phyloP scores from a whole-genome alignment of 2,888 invertebrate genomes.

The Lagria hirta region DNA sequence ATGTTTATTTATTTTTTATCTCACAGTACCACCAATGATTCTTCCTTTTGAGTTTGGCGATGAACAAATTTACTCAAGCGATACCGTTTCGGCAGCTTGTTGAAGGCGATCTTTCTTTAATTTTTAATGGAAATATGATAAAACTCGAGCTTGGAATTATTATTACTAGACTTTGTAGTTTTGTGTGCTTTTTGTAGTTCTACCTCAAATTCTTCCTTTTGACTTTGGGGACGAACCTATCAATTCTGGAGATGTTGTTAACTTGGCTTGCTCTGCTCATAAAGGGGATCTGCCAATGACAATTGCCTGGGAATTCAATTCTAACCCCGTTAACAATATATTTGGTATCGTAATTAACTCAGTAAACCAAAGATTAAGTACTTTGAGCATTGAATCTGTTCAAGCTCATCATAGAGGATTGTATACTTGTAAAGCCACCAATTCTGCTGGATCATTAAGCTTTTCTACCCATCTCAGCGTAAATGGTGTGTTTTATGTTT shows the following conservation, averaged over 20 bases:
- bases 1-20: too few relatives aligned
- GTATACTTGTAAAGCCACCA: constrained; percentile 71
- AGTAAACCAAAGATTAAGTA: constrained; percentile 55
- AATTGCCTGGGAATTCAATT: constrained; percentile 76
- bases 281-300: constrained; percentile 75
- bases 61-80: constrained; percentile 69
- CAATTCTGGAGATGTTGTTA: constrained; percentile 72
- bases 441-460: constrained; percentile 59
- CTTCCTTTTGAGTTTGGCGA: constrained; percentile 68
- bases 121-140: too few relatives aligned
- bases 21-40: constrained; percentile 63
- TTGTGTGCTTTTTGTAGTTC: too few relatives aligned
- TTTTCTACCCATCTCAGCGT: constrained; percentile 55
- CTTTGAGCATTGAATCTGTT: constrained; percentile 62
- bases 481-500: too few relatives aligned
- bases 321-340: constrained; percentile 50
- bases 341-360: constrained; percentile 49
- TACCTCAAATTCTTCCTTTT: constrained; percentile 62
- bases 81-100: constrained; percentile 59
- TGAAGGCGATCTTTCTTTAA: constrained; percentile 64
- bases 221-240: constrained; percentile 64
- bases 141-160: too few relatives aligned
- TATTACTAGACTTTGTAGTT: too few relatives aligned
- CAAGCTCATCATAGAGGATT: constrained; percentile 67
- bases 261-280: constrained; percentile 67